These are phyloP conservation scores for Xestia ashworthii DNA, from an alignment of 2,888 invertebrate species.

Conservation along the genomic window DNA sequence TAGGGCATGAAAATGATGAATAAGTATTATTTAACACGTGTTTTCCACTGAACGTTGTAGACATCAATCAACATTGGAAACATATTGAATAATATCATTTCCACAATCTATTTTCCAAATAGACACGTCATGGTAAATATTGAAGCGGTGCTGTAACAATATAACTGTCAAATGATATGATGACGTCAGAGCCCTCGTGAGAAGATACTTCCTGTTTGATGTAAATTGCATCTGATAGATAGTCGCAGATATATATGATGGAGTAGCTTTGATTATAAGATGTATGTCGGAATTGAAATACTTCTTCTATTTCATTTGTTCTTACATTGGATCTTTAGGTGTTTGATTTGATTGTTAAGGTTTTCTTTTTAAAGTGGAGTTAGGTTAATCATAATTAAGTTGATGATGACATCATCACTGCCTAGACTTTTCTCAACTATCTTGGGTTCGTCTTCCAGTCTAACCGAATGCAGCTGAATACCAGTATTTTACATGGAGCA, in stretches of 20 bases:
- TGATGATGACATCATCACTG: too few species aligned
- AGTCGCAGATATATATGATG: slow-evolving; percentile 14
- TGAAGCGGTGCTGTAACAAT: slow-evolving; percentile 49
- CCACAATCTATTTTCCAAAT: slow-evolving; percentile 36
- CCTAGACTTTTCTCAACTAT: too few species aligned
- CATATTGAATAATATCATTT: slow-evolving; percentile 21
- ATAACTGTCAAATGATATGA: slow-evolving; percentile 35
- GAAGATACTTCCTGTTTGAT: slow-evolving; percentile 37
- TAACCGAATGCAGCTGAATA: too few species aligned
- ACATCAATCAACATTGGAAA: background rate
- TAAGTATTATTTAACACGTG: background rate
- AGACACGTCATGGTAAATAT: slow-evolving; percentile 42
- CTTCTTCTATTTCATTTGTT: background rate
- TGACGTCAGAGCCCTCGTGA: slow-evolving; percentile 48
- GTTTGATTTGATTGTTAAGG: background rate
- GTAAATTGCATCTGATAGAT: slow-evolving; percentile 47
- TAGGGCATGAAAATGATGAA: too few species aligned
- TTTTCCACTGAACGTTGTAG: slow-evolving; percentile 15
- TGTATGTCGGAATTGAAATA: slow-evolving; percentile 6
- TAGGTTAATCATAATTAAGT: background rate
- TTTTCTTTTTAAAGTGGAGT: background rate
- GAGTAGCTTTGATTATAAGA: slow-evolving; percentile 1
- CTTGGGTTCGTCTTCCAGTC: too few species aligned
- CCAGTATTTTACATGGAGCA: too few species aligned
- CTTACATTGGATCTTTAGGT: background rate